Percentiles rank a stretch among this genome's conserved stretches.
These are phyloP conservation scores for Ichneumoninae sp. DNA, from an alignment of 2,888 invertebrate species.

Conservation along the genomic window DNA sequence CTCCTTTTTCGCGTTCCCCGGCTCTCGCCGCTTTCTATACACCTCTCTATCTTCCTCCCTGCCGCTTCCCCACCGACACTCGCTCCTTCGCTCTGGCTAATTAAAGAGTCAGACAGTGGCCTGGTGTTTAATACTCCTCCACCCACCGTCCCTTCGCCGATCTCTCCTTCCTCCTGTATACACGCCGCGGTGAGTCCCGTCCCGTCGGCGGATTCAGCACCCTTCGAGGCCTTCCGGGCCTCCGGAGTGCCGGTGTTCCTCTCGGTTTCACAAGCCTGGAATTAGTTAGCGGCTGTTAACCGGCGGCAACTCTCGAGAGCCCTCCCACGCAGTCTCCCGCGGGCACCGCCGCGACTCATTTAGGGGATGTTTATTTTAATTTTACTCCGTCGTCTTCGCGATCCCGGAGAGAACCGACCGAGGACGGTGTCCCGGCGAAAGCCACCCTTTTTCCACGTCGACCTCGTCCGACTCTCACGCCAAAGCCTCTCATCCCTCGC, in stretches of 20 bases:
- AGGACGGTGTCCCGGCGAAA: conserved; percentile 24
- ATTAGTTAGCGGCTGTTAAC: conserved; percentile 82
- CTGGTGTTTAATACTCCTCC: conserved; percentile 81
- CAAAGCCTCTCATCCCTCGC: conserved; percentile 22
- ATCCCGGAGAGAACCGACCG: conserved; percentile 15
- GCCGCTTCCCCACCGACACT: conserved; percentile 16
- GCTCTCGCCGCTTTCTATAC: conserved; percentile 40
- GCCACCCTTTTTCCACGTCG: conserved; percentile 48
- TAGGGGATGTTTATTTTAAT: conserved; percentile 83
- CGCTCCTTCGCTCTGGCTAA: conserved; percentile 76
- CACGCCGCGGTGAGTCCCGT: conserved; percentile 46
- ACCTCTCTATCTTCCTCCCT: conserved; percentile 32
- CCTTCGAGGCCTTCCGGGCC: conserved; percentile 55
- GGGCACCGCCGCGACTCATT: conserved; percentile 78
- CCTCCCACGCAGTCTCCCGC: conserved; percentile 41
- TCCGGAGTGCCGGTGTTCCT: conserved; percentile 72
- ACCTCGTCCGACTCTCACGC: conserved; percentile 44
- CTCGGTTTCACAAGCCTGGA: conserved; percentile 80
- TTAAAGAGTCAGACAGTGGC: conserved; percentile 83
- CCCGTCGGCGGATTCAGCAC: conserved; percentile 62
- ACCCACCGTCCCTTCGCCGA: conserved; percentile 66
- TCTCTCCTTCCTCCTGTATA: conserved; percentile 64
- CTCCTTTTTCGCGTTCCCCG: conserved; percentile 62
- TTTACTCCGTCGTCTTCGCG: conserved; percentile 73
- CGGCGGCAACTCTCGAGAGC: conserved; percentile 59